phyloP scores from a whole-genome alignment of 2,888 invertebrate genomes.

The Plebejus argus region DNA sequence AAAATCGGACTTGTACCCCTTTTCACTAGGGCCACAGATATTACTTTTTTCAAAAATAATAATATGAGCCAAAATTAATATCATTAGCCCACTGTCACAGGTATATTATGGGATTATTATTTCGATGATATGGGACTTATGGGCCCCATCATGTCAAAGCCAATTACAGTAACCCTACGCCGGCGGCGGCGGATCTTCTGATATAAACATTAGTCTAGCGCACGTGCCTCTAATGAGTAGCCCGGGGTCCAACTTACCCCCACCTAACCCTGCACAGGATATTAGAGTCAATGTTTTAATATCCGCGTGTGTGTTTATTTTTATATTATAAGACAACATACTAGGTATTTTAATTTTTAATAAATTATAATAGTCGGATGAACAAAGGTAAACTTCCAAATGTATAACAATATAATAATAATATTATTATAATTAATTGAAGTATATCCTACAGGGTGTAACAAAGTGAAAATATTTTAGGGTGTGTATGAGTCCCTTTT shows the following conservation, averaged over 20 bases:
- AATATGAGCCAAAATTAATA: no score
- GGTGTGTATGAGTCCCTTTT: no score
- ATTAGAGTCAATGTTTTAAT: neutral
- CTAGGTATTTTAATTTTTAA: no score
- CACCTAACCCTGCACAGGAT: neutral
- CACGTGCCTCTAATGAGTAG: conserved; percentile 5
- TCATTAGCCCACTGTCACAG: neutral
- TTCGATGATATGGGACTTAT: conserved; percentile 1
- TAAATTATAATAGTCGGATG: no score
- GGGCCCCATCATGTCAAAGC: conserved; percentile 9
- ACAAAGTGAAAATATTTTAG: no score
- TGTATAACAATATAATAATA: no score
- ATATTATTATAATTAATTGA: no score
- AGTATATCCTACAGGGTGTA: no score
- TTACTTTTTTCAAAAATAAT: no score
- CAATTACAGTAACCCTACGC: conserved; percentile 24
- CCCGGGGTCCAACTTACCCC: neutral
- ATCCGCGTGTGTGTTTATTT: conserved; percentile 8
- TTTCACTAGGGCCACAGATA: no score
- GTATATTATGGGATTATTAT: neutral
- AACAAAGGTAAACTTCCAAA: no score
- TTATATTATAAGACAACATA: neutral
- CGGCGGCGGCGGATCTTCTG: neutral
- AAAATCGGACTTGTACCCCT: no score
- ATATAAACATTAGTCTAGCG: conserved; percentile 3